Percentiles rank a stretch among this genome's conserved stretches.
phyloP scores from a whole-genome alignment of 2,797 vertebrate species.

The Malacoctenus gilli region DNA sequence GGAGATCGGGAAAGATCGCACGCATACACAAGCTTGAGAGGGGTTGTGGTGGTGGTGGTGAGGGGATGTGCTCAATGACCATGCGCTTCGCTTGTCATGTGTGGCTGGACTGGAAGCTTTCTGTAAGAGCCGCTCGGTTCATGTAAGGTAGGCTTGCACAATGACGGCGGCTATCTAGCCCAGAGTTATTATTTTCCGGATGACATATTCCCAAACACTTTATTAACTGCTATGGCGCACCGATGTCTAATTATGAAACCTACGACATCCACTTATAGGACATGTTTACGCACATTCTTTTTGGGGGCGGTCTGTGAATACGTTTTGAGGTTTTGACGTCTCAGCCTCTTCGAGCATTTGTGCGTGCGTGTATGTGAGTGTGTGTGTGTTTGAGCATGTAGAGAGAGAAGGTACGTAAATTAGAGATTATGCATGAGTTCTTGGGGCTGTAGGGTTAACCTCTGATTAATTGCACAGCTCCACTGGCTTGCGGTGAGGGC shows the following conservation, averaged over 20 bases:
- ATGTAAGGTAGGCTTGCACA: slow-evolving; percentile 1
- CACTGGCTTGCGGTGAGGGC: slow-evolving; percentile 75
- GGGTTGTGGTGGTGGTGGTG: no score
- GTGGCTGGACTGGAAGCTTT: not conserved
- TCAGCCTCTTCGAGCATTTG: slow-evolving; percentile 31
- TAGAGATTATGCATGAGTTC: slow-evolving; percentile 75
- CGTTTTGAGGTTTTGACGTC: slow-evolving; percentile 38
- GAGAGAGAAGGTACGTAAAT: slow-evolving; percentile 63
- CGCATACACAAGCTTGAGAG: not conserved
- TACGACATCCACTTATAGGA: slow-evolving; percentile 64
- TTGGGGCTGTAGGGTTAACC: slow-evolving; percentile 76
- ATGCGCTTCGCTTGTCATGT: not conserved
- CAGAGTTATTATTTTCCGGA: slow-evolving; percentile 37
- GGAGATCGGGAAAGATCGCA: not conserved
- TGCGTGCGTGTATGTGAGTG: slow-evolving; percentile 7
- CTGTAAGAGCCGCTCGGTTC: not conserved
- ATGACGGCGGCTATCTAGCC: slow-evolving; percentile 10
- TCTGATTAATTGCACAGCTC: slow-evolving; percentile 83
- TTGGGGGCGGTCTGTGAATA: slow-evolving; percentile 30
- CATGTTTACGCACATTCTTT: slow-evolving; percentile 51
- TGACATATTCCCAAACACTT: slow-evolving; percentile 48
- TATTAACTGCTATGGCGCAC: slow-evolving; percentile 45
- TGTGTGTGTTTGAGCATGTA: slow-evolving; percentile 39
- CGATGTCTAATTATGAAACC: slow-evolving; percentile 56
- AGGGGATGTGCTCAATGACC: not conserved